These are phyloP conservation scores for Seira musarum DNA, from an alignment of 2,888 invertebrate species.

Conservation along the genomic window DNA sequence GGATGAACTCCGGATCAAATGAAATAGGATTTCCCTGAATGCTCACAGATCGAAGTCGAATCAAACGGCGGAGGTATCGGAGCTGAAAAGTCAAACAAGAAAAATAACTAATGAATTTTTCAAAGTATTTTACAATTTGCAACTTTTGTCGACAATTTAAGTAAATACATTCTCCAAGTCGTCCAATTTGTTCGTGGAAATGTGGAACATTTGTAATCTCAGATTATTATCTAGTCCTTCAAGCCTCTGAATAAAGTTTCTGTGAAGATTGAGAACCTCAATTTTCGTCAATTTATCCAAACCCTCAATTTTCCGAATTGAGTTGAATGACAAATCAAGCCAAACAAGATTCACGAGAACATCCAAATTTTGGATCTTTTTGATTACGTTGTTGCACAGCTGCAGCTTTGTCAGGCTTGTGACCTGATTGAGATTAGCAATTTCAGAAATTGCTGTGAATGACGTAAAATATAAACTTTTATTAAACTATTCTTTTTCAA, in stretches of 20 bases:
- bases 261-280: constrained; percentile 84
- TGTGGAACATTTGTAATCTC: constrained; percentile 84
- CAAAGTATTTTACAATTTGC: neutral
- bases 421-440: constrained; percentile 91
- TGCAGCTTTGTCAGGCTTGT: constrained; percentile 84
- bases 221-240: constrained; percentile 84
- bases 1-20: constrained; percentile 77
- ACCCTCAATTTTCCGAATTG: constrained; percentile 87
- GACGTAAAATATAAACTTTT: no score
- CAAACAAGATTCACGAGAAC: constrained; percentile 82
- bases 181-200: constrained; percentile 87
- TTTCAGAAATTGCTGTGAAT: constrained; percentile 83
- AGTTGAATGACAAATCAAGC: constrained; percentile 91
- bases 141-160: constrained; percentile 3
- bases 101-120: constrained; percentile 29
- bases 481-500: no score
- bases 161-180: constrained; percentile 81
- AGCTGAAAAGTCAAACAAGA: constrained; percentile 75
- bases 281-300: constrained; percentile 81
- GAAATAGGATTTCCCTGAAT: constrained; percentile 83
- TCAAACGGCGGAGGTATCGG: constrained; percentile 81
- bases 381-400: constrained; percentile 89
- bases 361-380: constrained; percentile 89
- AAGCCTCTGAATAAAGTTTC: constrained; percentile 83
- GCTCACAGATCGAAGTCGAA: constrained; percentile 81